phyloP scores from a whole-genome alignment of 2,113 vertebrate genomes.

The Neomonachus schauinslandi region DNA sequence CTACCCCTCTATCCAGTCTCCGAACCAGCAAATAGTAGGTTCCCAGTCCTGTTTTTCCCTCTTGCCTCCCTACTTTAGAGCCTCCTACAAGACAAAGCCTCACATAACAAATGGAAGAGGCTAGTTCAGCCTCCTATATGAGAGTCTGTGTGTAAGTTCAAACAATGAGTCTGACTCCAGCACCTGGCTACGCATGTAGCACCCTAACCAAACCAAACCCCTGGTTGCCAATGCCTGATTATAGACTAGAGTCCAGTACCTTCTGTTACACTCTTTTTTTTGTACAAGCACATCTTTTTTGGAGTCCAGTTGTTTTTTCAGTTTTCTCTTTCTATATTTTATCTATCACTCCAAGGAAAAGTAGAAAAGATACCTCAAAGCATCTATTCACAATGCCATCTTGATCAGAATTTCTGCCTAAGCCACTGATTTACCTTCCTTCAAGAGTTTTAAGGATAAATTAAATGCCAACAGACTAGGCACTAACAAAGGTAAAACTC shows the following conservation, averaged over 20 bases:
- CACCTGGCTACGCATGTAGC: not conserved
- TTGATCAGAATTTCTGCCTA: constrained; percentile 14
- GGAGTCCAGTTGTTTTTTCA: not conserved
- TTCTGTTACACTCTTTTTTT: not conserved
- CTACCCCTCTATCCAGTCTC: not conserved
- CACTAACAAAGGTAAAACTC: constrained; percentile 37
- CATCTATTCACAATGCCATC: not conserved
- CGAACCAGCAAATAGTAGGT: not conserved
- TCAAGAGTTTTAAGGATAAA: not conserved
- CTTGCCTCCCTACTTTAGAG: not conserved
- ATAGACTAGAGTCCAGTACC: not conserved
- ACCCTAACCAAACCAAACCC: not conserved
- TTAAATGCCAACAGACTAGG: constrained; percentile 1
- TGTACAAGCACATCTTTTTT: not conserved
- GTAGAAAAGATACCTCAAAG: not conserved
- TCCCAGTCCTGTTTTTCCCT: not conserved
- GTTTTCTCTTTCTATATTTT: constrained; percentile 18
- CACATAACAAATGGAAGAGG: not conserved
- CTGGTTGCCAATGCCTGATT: not conserved
- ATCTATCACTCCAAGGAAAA: not conserved
- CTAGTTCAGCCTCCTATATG: not conserved
- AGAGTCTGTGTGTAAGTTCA: not conserved
- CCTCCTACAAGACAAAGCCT: not conserved
- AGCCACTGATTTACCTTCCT: not conserved
- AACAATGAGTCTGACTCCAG: not conserved